Percentiles rank a stretch among this genome's conserved stretches.
These are phyloP conservation scores for Hoplostethus atlanticus DNA, from an alignment of 2,797 vertebrate genomes.

Conservation along the genomic window DNA sequence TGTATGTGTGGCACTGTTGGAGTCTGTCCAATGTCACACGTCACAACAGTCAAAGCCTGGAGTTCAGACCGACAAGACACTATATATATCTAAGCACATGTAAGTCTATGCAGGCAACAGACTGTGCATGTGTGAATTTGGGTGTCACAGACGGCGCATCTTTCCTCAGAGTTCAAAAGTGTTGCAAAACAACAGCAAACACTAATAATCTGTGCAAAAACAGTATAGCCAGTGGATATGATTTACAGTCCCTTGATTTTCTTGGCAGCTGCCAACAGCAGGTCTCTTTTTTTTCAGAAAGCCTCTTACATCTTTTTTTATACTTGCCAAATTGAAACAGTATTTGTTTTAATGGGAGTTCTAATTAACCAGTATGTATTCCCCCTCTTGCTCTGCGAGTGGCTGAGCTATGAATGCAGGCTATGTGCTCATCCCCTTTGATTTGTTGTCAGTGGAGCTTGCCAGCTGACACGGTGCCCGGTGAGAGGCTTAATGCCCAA, in stretches of 20 bases:
- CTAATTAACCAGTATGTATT: slow-evolving; percentile 86
- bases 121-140: slow-evolving; percentile 36
- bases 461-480: slow-evolving; percentile 88
- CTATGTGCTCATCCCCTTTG: slow-evolving; percentile 86
- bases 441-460: slow-evolving; percentile 82
- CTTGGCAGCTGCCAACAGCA: slow-evolving; percentile 84
- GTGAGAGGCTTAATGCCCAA: slow-evolving; percentile 86
- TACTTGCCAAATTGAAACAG: slow-evolving; percentile 87
- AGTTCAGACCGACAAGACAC: slow-evolving; percentile 14
- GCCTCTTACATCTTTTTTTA: slow-evolving; percentile 86
- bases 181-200: slow-evolving; percentile 77
- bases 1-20: slow-evolving; percentile 8
- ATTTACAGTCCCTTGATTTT: slow-evolving; percentile 84
- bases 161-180: slow-evolving; percentile 77
- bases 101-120: slow-evolving; percentile 4
- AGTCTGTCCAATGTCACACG: background rate
- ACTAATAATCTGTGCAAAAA: slow-evolving; percentile 82
- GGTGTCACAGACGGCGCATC: slow-evolving; percentile 54
- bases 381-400: slow-evolving; percentile 79
- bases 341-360: slow-evolving; percentile 88
- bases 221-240: slow-evolving; percentile 84
- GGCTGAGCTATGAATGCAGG: slow-evolving; percentile 83
- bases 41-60: background rate
- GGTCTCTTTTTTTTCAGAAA: slow-evolving; percentile 82
- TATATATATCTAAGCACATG: background rate